phyloP scores from a whole-genome alignment of 92 coral and sea anemone genomes.

The Hydrozoanthus gracilis region DNA sequence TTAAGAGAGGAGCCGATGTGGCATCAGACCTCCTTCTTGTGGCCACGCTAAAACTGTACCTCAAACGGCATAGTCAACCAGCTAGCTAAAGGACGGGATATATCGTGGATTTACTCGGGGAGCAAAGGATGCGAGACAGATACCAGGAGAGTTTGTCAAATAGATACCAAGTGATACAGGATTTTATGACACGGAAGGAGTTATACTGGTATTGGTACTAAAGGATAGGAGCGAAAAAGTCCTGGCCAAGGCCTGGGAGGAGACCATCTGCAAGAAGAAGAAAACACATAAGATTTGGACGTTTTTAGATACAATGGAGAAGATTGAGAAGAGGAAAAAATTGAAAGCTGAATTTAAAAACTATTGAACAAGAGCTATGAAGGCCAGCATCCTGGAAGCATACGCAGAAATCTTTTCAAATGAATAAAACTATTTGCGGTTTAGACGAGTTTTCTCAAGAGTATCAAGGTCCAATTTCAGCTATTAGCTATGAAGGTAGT shows the following conservation, averaged over 20 bases:
- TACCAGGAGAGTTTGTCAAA: background rate
- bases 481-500: too few species aligned
- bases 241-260: background rate
- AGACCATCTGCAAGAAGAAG: background rate
- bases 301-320: background rate
- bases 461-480: too few species aligned
- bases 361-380: background rate
- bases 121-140: background rate
- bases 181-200: background rate
- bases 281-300: background rate
- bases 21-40: conserved; percentile 23
- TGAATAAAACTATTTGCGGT: too few species aligned
- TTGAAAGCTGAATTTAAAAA: background rate
- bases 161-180: background rate
- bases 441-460: too few species aligned
- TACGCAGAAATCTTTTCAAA: too few species aligned
- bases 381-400: background rate
- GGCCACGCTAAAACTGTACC: background rate
- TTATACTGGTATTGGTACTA: background rate
- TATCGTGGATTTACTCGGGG: conserved; percentile 9
- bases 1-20: conserved; percentile 10
- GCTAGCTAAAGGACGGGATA: background rate
- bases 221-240: background rate
- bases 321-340: background rate
- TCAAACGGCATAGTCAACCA: conserved; percentile 7